Evolutionary conservation across 2,797 vertebrate genomes (phyloP), one percentile per base, ranked within the genome.

Genomic region (Enteromius treurensis): DNA sequence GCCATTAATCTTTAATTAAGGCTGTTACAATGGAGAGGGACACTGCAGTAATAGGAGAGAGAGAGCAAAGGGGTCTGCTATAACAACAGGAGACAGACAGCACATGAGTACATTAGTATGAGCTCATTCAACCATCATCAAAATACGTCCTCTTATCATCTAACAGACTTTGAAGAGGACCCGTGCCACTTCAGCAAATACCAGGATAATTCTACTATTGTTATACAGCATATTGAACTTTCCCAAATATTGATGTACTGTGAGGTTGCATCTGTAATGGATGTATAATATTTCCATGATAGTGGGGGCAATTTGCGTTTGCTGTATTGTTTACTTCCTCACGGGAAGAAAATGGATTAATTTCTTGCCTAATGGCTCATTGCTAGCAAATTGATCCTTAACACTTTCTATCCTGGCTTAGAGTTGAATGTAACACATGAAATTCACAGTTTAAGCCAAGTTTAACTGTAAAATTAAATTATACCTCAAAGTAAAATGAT

Each of bases 1-100:
- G 88, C 90, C 91, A 93, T 93, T 92, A 92, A 93, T 94, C 92
- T 94, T 93, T 93, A 94, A 94, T 94, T 92, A 94, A 91, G 88
- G 90, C 87, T 87, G 90, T 92, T 91, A 91, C 87, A 91, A 90
- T 90, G 88, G 88, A 79, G 84, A 88, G 82, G 64, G 86, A 88
- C 81, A 86, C 89, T 89, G 88, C 73, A 83, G 85, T 86, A 89
- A 89, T 88, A 51, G 70, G 76, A 85, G 85, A 84, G 73, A 74
- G 88, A 70, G 80, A 84, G 88, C n/a, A 58, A 74, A 53, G 37
- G 23, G 64, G 67, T 64, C 75, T 3, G 79, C 76, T 79, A 65
- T 82, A 70, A 86, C 70, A 85, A 79, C 87, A 77, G 65, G 77
- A 79, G 84, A 83, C 51, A 73, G 78, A 82, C 15, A 80, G 73